Conservation (phyloP, 2,797 vertebrate genomes). For the Bradypodion ventrale region DNA sequence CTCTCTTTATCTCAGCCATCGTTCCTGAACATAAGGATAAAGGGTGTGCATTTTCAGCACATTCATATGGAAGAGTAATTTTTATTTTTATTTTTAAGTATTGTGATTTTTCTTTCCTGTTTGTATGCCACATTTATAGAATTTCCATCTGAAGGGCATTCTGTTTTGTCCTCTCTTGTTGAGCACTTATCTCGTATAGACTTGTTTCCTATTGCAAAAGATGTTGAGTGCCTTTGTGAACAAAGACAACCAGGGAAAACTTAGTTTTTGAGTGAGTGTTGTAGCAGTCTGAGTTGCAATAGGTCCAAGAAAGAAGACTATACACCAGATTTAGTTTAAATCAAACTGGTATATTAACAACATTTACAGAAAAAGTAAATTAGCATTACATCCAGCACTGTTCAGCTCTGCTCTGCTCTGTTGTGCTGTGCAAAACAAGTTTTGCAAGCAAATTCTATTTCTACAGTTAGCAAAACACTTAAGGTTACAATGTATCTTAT, state of each 20-base stretch:
- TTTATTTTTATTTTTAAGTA: slow-evolving; percentile 44
- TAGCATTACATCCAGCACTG: too few species aligned
- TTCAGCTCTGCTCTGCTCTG: too few species aligned
- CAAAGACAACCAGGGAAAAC: slow-evolving; percentile 17
- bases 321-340: too few species aligned
- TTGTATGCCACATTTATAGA: slow-evolving; percentile 62
- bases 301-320: too few species aligned
- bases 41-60: slow-evolving; percentile 51
- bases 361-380: too few species aligned
- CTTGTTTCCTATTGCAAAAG: slow-evolving; percentile 39
- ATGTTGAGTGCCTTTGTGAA: slow-evolving; percentile 38
- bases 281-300: too few species aligned
- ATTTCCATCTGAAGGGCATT: slow-evolving; percentile 56
- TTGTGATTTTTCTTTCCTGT: slow-evolving; percentile 62
- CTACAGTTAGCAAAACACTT: too few species aligned
- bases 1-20: slow-evolving; percentile 55
- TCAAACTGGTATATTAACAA: too few species aligned
- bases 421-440: too few species aligned
- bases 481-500: too few species aligned
- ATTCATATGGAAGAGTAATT: neutral
- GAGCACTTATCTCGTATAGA: slow-evolving; percentile 39
- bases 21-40: slow-evolving; percentile 57
- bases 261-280: too few species aligned
- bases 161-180: slow-evolving; percentile 60
- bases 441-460: too few species aligned